Evolutionary conservation across 2,797 vertebrate species (phyloP).

Genomic region (Aldrovandia affinis): DNA sequence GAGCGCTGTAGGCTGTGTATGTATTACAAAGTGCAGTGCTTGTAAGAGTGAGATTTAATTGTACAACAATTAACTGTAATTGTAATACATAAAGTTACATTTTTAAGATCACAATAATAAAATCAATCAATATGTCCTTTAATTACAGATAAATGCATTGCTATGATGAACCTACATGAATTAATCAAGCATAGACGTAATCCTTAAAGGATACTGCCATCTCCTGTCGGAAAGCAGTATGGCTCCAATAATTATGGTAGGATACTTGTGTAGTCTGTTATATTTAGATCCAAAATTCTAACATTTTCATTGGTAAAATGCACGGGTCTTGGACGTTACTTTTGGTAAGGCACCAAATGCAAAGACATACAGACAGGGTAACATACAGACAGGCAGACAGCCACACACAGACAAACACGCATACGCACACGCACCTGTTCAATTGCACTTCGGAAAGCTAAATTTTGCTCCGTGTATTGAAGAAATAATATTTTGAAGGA

Average conservation of each 20-base stretch:
- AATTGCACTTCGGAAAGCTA: neutral
- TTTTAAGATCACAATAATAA: neutral
- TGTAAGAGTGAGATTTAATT: neutral
- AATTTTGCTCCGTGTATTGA: neutral
- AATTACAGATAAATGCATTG: neutral
- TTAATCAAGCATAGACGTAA: neutral
- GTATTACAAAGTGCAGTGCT: neutral
- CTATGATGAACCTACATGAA: neutral
- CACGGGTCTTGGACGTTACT: neutral
- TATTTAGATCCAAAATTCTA: neutral
- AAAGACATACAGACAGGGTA: neutral
- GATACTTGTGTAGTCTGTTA: neutral
- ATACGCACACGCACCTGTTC: neutral
- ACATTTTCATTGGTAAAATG: neutral
- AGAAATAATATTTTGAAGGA: neutral
- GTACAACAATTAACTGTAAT: neutral
- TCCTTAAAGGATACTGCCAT: slow-evolving; percentile 51
- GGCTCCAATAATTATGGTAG: neutral
- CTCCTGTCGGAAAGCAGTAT: slow-evolving; percentile 47
- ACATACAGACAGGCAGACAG: neutral
- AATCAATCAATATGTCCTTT: neutral
- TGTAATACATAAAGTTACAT: neutral
- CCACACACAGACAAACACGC: too few species aligned
- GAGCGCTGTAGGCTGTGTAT: neutral
- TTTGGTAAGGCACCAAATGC: neutral